A percentile compares a stretch with the other conserved stretches of the same genome.
Conservation (phyloP, 2,113 vertebrate species). For the Manacus vitellinus region DNA sequence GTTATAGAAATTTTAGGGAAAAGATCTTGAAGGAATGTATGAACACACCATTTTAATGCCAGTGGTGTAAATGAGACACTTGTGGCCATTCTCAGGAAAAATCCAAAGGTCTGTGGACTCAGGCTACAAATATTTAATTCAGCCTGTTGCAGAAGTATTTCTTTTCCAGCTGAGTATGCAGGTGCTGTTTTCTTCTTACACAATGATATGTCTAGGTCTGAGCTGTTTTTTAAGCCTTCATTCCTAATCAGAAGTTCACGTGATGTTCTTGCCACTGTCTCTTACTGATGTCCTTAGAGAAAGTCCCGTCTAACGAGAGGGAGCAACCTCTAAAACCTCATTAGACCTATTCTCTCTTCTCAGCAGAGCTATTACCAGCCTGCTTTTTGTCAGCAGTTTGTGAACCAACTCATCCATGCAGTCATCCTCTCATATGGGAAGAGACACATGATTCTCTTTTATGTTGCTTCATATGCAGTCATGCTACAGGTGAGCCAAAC, state of each 20-base stretch:
- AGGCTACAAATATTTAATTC: not conserved
- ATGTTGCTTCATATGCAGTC: constrained; percentile 54
- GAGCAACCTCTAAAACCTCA: not conserved
- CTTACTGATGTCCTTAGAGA: not conserved
- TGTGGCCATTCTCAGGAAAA: not conserved
- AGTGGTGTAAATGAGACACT: not conserved
- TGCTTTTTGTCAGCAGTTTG: constrained; percentile 66
- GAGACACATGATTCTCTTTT: constrained; percentile 44
- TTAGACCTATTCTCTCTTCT: constrained; percentile 9
- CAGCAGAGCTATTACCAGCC: constrained; percentile 31
- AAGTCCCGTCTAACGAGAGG: constrained; percentile 16
- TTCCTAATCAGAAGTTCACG: not conserved
- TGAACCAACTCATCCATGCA: constrained; percentile 25
- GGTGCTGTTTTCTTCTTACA: not conserved
- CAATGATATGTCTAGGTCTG: not conserved
- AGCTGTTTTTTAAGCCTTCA: not conserved
- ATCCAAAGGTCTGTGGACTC: not conserved
- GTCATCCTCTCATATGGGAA: constrained; percentile 38
- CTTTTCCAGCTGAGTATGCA: not conserved
- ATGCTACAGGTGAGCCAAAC: constrained; percentile 25
- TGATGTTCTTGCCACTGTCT: not conserved
- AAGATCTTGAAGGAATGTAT: not conserved
- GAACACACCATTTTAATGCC: not conserved
- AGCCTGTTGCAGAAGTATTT: not conserved
- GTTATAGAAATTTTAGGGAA: not conserved